A percentile compares a stretch with the other conserved stretches of the same genome.
Evolutionary conservation across 2,888 invertebrate species (phyloP).

Genomic region (Rotaria socialis): DNA sequence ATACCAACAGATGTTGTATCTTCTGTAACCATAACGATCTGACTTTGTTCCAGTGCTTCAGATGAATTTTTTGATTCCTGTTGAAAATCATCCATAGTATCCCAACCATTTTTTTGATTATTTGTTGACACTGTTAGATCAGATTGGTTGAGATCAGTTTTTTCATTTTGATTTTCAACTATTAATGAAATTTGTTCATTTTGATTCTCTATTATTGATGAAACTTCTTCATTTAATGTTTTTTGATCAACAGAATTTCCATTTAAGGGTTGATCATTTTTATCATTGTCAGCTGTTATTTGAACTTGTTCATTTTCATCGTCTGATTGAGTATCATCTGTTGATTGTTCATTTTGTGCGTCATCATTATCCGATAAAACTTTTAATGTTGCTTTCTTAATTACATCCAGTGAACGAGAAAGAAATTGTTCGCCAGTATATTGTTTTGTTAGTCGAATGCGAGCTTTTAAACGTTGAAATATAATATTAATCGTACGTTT

Average conservation of each 20-base stretch:
- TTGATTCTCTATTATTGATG: background rate
- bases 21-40: background rate
- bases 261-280: background rate
- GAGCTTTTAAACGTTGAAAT: conserved; percentile 2
- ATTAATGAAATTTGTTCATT: background rate
- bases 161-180: background rate
- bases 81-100: conserved; percentile 25
- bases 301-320: background rate
- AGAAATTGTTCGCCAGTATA: conserved; percentile 20
- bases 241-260: background rate
- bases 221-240: conserved; percentile 19
- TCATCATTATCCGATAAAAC: background rate
- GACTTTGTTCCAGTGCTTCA: background rate
- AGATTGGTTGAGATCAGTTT: background rate
- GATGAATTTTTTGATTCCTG: background rate
- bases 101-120: conserved; percentile 11
- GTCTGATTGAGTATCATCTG: background rate
- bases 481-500: background rate
- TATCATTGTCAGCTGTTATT: background rate
- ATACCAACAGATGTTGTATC: background rate
- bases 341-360: background rate
- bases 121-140: background rate
- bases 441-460: background rate
- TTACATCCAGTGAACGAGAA: background rate
- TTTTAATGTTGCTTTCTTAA: conserved; percentile 31